phyloP scores from a whole-genome alignment of 2,797 vertebrate species.

The Chelon labrosus region DNA sequence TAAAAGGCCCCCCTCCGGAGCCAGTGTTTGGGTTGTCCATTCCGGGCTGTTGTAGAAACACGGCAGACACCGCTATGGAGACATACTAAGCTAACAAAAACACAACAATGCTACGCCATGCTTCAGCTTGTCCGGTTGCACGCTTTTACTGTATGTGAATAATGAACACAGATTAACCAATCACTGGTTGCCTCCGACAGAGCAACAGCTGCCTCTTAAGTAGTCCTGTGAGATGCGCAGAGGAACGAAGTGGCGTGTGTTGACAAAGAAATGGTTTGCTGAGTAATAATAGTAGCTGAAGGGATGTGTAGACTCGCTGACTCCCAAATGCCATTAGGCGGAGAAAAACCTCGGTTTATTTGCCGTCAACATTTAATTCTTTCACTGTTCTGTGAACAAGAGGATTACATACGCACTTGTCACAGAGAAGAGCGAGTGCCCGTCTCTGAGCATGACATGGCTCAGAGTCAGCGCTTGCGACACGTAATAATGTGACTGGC shows the following conservation, averaged over 20 bases:
- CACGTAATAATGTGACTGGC: conserved; percentile 1
- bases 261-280: conserved; percentile 6
- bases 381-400: conserved; percentile 1
- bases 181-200: background rate
- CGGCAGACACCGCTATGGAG: no score
- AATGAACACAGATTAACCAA: background rate
- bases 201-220: conserved; percentile 17
- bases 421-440: no score
- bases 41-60: no score
- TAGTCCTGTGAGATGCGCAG: background rate
- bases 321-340: background rate
- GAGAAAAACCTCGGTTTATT: background rate
- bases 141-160: conserved; percentile 4
- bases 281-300: background rate
- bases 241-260: background rate
- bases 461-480: background rate
- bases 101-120: background rate
- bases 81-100: no score
- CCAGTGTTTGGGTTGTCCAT: no score
- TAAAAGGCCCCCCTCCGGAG: no score
- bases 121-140: background rate
- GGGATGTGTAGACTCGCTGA: no score
- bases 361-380: conserved; percentile 4
- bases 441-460: background rate
- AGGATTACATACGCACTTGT: conserved; percentile 10